phyloP scores from a whole-genome alignment of 2,113 vertebrate species.

The Microtus pennsylvanicus region DNA sequence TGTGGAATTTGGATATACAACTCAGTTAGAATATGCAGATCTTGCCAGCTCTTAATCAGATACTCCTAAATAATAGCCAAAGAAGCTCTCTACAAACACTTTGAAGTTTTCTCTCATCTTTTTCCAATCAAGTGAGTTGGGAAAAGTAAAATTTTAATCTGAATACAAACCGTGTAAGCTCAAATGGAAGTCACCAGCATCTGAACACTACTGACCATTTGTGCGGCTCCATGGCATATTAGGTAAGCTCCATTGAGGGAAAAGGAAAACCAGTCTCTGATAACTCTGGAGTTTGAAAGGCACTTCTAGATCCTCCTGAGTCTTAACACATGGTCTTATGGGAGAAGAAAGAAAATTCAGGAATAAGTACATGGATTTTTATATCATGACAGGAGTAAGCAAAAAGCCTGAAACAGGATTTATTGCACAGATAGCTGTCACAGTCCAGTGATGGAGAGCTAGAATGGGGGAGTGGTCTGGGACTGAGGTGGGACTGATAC shows the following conservation, averaged over 20 bases:
- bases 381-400: background rate
- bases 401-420: background rate
- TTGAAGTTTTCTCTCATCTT: slow-evolving; percentile 36
- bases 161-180: background rate
- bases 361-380: background rate
- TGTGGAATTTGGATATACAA: background rate
- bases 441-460: background rate
- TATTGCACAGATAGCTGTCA: background rate
- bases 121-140: background rate
- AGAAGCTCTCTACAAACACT: background rate
- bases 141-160: background rate
- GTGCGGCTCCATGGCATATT: background rate
- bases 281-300: background rate
- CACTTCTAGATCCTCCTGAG: background rate
- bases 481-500: rapidly evolving
- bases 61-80: background rate
- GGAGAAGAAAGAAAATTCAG: background rate
- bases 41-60: background rate
- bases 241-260: background rate
- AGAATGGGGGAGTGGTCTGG: background rate
- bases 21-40: background rate
- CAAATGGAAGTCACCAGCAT: background rate
- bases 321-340: background rate
- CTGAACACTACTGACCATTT: background rate
- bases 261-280: background rate